Percentiles rank a stretch among this genome's conserved stretches.
Conservation (phyloP, 2,113 vertebrate genomes). For the Silurus asotus region DNA sequence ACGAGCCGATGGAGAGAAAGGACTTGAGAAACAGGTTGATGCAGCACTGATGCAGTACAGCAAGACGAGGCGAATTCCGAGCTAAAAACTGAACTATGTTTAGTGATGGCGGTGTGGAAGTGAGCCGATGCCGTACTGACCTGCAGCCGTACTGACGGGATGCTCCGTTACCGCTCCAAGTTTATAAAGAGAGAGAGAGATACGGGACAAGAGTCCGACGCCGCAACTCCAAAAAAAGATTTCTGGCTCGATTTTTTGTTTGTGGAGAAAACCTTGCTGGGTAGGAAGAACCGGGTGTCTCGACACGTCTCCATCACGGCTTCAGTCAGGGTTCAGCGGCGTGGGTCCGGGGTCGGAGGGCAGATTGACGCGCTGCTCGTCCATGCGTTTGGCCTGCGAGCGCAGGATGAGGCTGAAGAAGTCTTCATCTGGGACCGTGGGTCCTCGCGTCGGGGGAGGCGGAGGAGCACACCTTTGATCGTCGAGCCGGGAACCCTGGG, state of each 20-base stretch:
- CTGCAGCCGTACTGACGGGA: not conserved
- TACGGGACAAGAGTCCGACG: not conserved
- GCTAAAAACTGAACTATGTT: not conserved
- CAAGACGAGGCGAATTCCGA: not conserved
- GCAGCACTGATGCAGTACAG: not conserved
- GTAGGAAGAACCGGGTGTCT: not conserved
- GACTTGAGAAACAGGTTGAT: not conserved
- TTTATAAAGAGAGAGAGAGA: not conserved
- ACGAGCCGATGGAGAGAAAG: not conserved
- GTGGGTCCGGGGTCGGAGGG: conserved; percentile 66
- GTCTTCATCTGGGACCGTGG: conserved; percentile 92
- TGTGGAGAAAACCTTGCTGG: not conserved
- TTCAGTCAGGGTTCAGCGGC: conserved; percentile 73
- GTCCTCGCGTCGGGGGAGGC: conserved; percentile 73
- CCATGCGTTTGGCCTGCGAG: conserved; percentile 91
- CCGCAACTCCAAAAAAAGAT: not conserved
- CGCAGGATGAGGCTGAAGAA: conserved; percentile 93
- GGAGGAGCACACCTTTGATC: conserved; percentile 92
- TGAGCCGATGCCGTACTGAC: not conserved
- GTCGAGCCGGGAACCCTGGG: conserved; percentile 87
- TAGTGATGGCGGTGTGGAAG: not conserved
- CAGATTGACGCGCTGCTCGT: conserved; percentile 87
- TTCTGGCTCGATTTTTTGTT: not conserved
- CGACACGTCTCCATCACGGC: not conserved
- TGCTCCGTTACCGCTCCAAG: conserved; percentile 24